Base-by-base conservation (phyloP, 2,113 vertebrate species). In the Pelobates fuscus region DNA sequence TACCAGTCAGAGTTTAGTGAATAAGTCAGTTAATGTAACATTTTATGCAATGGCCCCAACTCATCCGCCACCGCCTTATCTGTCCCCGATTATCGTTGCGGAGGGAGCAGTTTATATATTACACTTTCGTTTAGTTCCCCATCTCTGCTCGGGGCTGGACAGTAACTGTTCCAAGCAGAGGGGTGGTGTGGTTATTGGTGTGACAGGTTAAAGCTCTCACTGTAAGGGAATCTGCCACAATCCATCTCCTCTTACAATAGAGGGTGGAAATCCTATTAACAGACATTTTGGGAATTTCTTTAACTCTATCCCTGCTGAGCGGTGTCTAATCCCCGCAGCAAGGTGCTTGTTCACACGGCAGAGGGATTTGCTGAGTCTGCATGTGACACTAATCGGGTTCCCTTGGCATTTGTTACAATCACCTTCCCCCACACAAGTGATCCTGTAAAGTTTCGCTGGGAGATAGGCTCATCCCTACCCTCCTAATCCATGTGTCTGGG, bases 331-430 rank as follows among this genome's bases (percentile, higher is more conserved):
- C 24, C 27, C 14, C 60, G 1, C 7, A 14, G 44, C 44, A 14
- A 14, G 12, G 52, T 55, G 52, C 21, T 23, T 55, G 21, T 49
- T 49, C 24, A 18, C 60, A 64, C 20, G 24, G 15, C 18, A 15
- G 27, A 55, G 20, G 61, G 71, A 65, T 65, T 73, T 73, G 71
- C 60, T 64, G 71, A 73, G 44, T 73, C 62, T 58, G 62, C 71
- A 18, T n/a, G 49, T 43, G 49, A 57, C 17, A 29, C 71, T 74
- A 74, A 74, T 74, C 49, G 29, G 71, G 55, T 44, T 66, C 32
- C 37, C 49, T 23, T 11, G 46, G 29, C 32, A 57, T 58, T 74
- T 57, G 64, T 74, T 55, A 65, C 46, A 11, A 20, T 14, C 49
- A 44, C 49, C 71, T 24, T 15, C 71, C 70, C 58, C 55, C 29